Evolutionary conservation across 2,888 invertebrate species (phyloP), one percentile per base, ranked within the genome.

Genomic region (Nomada ferruginata): DNA sequence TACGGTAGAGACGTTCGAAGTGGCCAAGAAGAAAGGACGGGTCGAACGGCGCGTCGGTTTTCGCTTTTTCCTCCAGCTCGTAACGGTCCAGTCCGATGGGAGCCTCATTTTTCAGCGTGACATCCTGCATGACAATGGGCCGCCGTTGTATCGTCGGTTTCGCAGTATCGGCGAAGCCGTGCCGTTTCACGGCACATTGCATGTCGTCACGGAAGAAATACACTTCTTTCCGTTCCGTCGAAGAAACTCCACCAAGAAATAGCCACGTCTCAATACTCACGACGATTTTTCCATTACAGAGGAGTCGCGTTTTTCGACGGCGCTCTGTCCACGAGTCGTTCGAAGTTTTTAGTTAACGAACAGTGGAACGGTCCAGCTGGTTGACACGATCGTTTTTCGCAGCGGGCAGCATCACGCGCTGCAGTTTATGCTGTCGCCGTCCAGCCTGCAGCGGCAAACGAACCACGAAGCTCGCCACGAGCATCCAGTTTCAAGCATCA

Each of bases 71-170:
- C 61, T n/a, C 29, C 11, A 42, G 3, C n/a, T 50, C 42, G 59
- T 63, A 70, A 72, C 76, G 69, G 75, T 72, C 61, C 66, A 29
- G 60, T 64, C 71, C 72, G 65, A 79, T 75, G 65, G 72, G 52
- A 59, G 81, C 15, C 77, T 81, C 81, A 85, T 85, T 81, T 85
- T 81, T 85, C 84, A 85, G 69, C 71, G 68, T 75, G 84, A 83
- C 84, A 78, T 84, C 79, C 87, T 82, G 87, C 87, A 87, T 85
- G 88, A 89, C 87, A 88, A 89, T 89, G 85, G 85, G 68, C 68
- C 63, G 29, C 13, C 23, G 66, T 13, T 73, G 81, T 85, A 85
- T 84, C 84, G 80, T 71, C 47, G 55, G 70, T 84, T 77, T 85
- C 82, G 76, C 84, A 75, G 80, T 82, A 83, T 83, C 77, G 76